A percentile compares a stretch with the other conserved stretches of the same genome.
These are phyloP conservation scores for Rhodeus uyekii DNA, from an alignment of 2,797 vertebrate species.

Conservation along the genomic window DNA sequence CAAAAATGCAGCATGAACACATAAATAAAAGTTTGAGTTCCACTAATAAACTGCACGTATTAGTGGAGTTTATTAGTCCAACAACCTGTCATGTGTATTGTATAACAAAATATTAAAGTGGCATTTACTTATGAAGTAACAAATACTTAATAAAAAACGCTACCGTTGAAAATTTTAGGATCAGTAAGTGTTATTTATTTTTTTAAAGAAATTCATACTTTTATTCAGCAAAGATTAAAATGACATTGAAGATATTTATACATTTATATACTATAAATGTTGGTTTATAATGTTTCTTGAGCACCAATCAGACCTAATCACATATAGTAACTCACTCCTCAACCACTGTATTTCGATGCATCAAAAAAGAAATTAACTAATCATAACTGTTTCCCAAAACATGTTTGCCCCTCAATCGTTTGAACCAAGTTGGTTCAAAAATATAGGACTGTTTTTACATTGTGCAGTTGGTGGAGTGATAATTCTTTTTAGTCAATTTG, in stretches of 20 bases:
- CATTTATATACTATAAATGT: no score
- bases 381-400: neutral
- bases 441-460: neutral
- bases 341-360: neutral
- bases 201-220: no score
- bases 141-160: no score
- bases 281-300: neutral
- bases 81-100: no score
- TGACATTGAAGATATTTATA: no score
- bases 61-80: no score
- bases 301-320: neutral
- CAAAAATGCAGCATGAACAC: neutral
- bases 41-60: no score
- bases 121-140: neutral
- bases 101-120: neutral
- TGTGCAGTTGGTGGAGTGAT: neutral
- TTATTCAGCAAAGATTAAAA: no score
- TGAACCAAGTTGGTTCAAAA: neutral
- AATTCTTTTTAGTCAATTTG: neutral
- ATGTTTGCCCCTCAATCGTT: neutral
- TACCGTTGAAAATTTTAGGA: no score
- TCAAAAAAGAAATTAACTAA: neutral
- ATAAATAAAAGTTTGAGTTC: neutral
- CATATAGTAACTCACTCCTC: neutral
- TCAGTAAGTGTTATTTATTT: no score